Conservation (phyloP, 2,113 vertebrate species). For the Chaetorhynchus papuensis region DNA sequence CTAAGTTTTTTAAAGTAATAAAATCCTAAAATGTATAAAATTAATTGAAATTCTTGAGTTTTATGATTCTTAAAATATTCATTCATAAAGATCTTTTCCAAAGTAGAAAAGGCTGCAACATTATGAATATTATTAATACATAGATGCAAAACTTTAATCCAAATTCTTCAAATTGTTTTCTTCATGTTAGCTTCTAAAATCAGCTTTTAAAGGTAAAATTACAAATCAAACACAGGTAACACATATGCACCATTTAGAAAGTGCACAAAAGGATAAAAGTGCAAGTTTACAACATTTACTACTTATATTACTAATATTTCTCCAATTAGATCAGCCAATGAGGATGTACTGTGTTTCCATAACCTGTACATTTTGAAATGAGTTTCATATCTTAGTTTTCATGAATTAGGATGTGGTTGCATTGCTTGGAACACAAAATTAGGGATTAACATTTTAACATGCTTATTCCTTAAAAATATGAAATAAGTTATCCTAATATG, state of each 20-base stretch:
- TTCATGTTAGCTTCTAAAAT: neutral
- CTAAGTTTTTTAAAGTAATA: neutral
- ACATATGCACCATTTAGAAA: neutral
- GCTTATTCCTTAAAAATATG: neutral
- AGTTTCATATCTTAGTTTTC: neutral
- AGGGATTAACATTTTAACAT: neutral
- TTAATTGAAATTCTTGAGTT: neutral
- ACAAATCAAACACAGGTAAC: neutral
- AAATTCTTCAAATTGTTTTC: neutral
- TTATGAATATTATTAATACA: neutral
- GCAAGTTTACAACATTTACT: neutral
- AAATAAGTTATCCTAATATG: neutral
- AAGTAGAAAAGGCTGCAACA: neutral
- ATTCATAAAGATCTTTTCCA: neutral
- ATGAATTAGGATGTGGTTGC: neutral
- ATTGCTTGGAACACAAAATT: neutral
- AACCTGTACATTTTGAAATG: neutral
- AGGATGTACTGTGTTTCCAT: neutral
- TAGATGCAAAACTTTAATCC: neutral
- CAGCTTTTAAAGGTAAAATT: neutral
- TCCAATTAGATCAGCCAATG: neutral
- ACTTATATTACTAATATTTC: neutral
- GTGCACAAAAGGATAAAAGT: neutral
- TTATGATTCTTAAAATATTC: neutral
- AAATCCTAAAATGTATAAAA: neutral